A percentile compares a stretch with the other conserved stretches of the same genome.
These are phyloP conservation scores for Orussus abietinus DNA, from an alignment of 1,140 invertebrate species.

Conservation along the genomic window DNA sequence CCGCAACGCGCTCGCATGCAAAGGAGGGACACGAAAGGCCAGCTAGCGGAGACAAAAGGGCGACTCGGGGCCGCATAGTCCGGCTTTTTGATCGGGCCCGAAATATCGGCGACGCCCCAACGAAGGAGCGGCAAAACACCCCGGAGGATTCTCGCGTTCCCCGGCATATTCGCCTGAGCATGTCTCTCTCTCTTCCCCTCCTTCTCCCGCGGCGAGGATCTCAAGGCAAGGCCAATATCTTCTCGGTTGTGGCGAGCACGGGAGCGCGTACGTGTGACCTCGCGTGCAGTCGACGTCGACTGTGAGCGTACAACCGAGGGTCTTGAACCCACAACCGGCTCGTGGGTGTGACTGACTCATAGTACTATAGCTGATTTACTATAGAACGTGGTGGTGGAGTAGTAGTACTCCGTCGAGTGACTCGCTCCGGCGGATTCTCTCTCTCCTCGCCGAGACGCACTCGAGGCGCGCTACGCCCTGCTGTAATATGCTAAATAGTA, in stretches of 20 bases:
- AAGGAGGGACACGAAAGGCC: no score
- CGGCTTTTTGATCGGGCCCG: no score
- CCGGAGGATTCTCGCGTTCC: no score
- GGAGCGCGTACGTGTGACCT: conserved; percentile 31
- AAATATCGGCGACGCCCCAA: no score
- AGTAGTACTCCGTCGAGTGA: conserved; percentile 28
- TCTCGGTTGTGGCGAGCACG: conserved; percentile 16
- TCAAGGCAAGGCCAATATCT: conserved; percentile 35
- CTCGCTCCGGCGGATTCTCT: background rate
- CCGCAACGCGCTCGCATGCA: no score
- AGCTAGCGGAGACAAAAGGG: no score
- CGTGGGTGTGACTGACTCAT: conserved; percentile 53
- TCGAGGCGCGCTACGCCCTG: conserved; percentile 2
- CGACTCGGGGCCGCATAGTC: no score
- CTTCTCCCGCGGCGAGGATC: no score
- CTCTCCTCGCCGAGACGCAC: no score
- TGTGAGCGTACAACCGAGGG: conserved; percentile 34
- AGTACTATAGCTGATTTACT: conserved; percentile 52
- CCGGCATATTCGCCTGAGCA: no score
- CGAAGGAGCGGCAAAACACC: no score
- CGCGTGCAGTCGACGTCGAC: conserved; percentile 18
- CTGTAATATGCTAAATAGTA: conserved; percentile 8
- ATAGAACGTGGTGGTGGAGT: conserved; percentile 40
- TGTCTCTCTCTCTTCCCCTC: no score
- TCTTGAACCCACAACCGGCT: conserved; percentile 48